Percentiles rank a stretch among this genome's conserved stretches.
Evolutionary conservation across 2,888 invertebrate genomes (phyloP).

Genomic region (Xanthia togata): DNA sequence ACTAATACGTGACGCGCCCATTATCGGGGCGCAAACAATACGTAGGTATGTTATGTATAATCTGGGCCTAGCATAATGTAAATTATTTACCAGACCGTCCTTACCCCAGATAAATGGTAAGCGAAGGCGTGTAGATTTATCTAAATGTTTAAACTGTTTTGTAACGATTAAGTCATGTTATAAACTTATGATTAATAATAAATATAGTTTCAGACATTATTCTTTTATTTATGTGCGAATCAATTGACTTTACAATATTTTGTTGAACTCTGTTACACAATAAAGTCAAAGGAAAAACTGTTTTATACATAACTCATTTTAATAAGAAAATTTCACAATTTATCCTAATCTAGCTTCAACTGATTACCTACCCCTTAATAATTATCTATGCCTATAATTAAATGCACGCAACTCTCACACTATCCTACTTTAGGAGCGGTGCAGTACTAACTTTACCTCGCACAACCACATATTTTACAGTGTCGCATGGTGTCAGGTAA

Average conservation of each 20-base stretch:
- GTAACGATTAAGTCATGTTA: constrained; percentile 90
- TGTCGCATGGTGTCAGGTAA: not conserved
- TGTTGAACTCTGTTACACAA: constrained; percentile 15
- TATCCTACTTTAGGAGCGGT: constrained; percentile 5
- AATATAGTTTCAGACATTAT: constrained; percentile 87
- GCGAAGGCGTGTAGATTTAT: constrained; percentile 85
- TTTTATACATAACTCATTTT: constrained; percentile 48
- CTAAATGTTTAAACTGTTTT: constrained; percentile 89
- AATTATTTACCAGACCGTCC: constrained; percentile 89
- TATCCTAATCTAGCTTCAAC: constrained; percentile 47
- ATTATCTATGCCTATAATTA: constrained; percentile 41
- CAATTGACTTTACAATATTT: constrained; percentile 28
- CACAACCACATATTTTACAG: not conserved
- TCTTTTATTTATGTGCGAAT: constrained; percentile 66
- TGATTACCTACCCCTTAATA: constrained; percentile 37
- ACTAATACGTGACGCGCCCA: constrained; percentile 53
- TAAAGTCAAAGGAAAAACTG: constrained; percentile 35
- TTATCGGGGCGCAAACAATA: constrained; percentile 39
- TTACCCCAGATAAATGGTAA: constrained; percentile 88
- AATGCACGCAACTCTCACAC: constrained; percentile 9
- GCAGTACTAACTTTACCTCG: not conserved
- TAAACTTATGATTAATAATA: constrained; percentile 89
- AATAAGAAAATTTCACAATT: constrained; percentile 58
- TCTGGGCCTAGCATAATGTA: constrained; percentile 89
- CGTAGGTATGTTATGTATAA: constrained; percentile 67